Evolutionary conservation across 2,113 vertebrate species (phyloP).

Genomic region (Epinephelus moara): DNA sequence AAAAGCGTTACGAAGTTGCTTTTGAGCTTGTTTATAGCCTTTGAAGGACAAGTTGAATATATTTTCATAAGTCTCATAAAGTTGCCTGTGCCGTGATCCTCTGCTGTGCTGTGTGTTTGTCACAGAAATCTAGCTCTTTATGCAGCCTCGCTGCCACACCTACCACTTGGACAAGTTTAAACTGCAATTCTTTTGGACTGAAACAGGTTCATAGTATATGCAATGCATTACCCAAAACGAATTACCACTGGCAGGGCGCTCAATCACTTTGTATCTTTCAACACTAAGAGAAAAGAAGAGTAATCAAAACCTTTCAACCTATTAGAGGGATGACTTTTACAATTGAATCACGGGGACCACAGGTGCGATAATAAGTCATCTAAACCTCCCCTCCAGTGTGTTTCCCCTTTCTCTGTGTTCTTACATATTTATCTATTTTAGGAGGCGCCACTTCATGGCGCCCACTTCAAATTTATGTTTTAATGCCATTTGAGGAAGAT

Average conservation of each 20-base stretch:
- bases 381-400: constrained; percentile 94
- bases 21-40: not conserved
- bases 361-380: constrained; percentile 99
- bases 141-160: constrained; percentile 78
- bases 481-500: constrained; percentile 84
- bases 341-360: constrained; percentile 99
- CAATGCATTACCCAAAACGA: constrained; percentile 98
- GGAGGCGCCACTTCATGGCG: constrained; percentile 82
- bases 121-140: constrained; percentile 65
- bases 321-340: constrained; percentile 99
- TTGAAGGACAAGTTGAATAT: not conserved
- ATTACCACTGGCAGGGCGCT: constrained; percentile 97
- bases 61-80: constrained; percentile 14
- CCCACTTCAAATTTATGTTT: constrained; percentile 84
- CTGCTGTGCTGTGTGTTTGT: constrained; percentile 57
- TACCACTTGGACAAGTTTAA: constrained; percentile 92
- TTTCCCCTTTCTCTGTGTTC: constrained; percentile 93
- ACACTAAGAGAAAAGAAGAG: constrained; percentile 98
- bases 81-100: not conserved
- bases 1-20: constrained; percentile 4
- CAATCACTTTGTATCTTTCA: constrained; percentile 98
- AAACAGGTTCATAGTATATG: constrained; percentile 96
- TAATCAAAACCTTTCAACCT: constrained; percentile 99
- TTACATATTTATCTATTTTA: constrained; percentile 98
- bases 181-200: constrained; percentile 94